Conservation (phyloP, 2,888 invertebrate genomes). For the Clivina fossor region DNA sequence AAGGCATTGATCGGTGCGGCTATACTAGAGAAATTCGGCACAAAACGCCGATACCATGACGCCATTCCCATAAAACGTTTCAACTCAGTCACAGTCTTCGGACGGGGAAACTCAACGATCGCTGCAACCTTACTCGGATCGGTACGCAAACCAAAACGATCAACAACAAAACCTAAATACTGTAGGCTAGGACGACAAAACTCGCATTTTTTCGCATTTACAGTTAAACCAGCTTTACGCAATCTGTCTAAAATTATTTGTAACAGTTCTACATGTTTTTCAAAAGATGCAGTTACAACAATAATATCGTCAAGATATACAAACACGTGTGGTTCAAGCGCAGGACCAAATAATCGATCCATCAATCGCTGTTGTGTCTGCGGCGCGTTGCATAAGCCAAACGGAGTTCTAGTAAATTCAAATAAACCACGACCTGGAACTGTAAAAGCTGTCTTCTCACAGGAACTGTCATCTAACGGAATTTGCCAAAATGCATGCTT, state of each 20-base stretch:
- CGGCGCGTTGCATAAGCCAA: slow-evolving; percentile 40
- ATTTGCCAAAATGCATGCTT: slow-evolving; percentile 43
- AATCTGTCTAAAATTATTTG: slow-evolving; percentile 36
- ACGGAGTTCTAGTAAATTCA: slow-evolving; percentile 38
- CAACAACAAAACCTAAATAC: slow-evolving; percentile 46
- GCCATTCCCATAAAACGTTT: neutral
- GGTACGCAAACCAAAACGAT: slow-evolving; percentile 37
- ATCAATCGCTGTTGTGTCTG: slow-evolving; percentile 40
- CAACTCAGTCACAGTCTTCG: neutral
- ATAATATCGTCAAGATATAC: slow-evolving; percentile 41
- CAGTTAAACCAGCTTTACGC: slow-evolving; percentile 39
- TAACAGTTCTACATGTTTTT: slow-evolving; percentile 36
- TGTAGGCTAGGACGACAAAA: slow-evolving; percentile 39
- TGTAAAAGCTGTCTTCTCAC: slow-evolving; percentile 42
- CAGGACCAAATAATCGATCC: slow-evolving; percentile 39
- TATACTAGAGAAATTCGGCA: neutral
- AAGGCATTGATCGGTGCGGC: neutral
- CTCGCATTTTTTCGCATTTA: slow-evolving; percentile 41
- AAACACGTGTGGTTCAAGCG: slow-evolving; percentile 39
- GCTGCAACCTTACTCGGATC: neutral
- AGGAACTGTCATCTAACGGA: slow-evolving; percentile 9
- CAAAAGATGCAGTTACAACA: slow-evolving; percentile 43
- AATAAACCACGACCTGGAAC: slow-evolving; percentile 38
- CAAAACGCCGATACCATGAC: slow-evolving; percentile 1
- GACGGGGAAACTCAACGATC: neutral